Base-by-base conservation (phyloP, 2,113 vertebrate species). In the Podilymbus podiceps region DNA sequence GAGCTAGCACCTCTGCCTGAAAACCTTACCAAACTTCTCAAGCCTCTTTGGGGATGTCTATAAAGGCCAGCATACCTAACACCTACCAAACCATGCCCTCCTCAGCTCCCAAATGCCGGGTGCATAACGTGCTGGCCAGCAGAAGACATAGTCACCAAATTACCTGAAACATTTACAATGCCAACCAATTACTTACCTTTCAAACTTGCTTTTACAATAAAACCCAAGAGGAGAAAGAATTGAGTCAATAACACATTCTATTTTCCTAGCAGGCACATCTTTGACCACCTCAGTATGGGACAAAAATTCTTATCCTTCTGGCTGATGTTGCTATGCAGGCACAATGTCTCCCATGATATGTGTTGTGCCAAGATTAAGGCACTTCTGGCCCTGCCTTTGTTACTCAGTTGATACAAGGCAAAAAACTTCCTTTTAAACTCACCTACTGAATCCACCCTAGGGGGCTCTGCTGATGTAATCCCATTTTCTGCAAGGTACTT, bases 231-330 rank as follows among this genome's bases (percentile, higher is more conserved):
- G 52, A 91, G 44, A 78, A 86, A 71, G 28, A 53, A 63, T 0
- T 47, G 19, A 91, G 19, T 9, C 55, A 85, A 0, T 27, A 77
- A 50, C 23, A 62, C 2, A 2, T 4, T 1, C 9, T 40, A 4
- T 63, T 88, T 95, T 67, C 22, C 42, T 50, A 80, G n/a, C 15
- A 52, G 15, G 40, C 16, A 60, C 15, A 49, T 53, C 38, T 86
- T 30, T 58, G 60, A 59, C 40, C 15, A 56, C 28, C 44, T 55
- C 11, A 0, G 44, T 40, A 60, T 0, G 28, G 33, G 56, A 85
- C 18, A 82, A 44, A 80, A 90, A 40, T 40, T 85, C 49, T 90
- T 49, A 60, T 6, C 63, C 68, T 89, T 60, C 67, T 46, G 33
- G 68, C 14, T 83, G 49, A 64, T 77, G 52, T 22, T 76, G 50